Base-by-base conservation (phyloP, 1,140 invertebrate genomes). In the Gerris buenoi region DNA sequence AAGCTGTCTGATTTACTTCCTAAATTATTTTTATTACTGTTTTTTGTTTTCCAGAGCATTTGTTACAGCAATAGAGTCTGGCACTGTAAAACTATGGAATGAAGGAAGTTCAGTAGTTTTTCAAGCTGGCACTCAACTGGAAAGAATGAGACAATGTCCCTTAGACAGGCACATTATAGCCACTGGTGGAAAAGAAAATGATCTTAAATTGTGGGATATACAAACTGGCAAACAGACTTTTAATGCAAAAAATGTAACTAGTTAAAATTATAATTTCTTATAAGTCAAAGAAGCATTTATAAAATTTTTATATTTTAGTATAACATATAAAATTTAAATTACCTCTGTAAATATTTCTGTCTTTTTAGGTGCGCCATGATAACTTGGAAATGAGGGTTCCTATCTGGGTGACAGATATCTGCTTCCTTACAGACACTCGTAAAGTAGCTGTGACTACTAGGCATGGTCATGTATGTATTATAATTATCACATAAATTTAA, bases 321-420 rank as follows among this genome's bases (percentile, higher is more conserved):
- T 56, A n/a, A 13, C n/a, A n/a, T 14, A 56, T n/a, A n/a, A 56
- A 14, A 56, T n/a, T 56, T 56, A 56, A 56, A 56, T 14, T n/a
- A n/a, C n/a, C n/a, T n/a, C n/a, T n/a, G n/a, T n/a, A 61, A 61
- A 2, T 1, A 28, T 57, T 57, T 57, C 65, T 60, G 60, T 56
- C 65, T 68, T 64, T 60, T 13, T 61, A 88, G 79, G 79, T 89
- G 26, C 78, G 80, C 2, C 82, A 87, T 74, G 89, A 91, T 75
- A 87, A 83, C 79, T 74, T 93, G 15, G 83, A 91, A 71, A 74
- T 93, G 14, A 76, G 87, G 68, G 83, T 87, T n/a, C 88, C 89
- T 0, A 80, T 92, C 18, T 91, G 88, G 88, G 83, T 90, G 26
- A 83, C 83, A 2, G 87, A 86, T 71, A 76, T 88, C 1, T 77